These are phyloP conservation scores for Cybosia mesomella DNA, from an alignment of 2,888 invertebrate species.

Conservation along the genomic window DNA sequence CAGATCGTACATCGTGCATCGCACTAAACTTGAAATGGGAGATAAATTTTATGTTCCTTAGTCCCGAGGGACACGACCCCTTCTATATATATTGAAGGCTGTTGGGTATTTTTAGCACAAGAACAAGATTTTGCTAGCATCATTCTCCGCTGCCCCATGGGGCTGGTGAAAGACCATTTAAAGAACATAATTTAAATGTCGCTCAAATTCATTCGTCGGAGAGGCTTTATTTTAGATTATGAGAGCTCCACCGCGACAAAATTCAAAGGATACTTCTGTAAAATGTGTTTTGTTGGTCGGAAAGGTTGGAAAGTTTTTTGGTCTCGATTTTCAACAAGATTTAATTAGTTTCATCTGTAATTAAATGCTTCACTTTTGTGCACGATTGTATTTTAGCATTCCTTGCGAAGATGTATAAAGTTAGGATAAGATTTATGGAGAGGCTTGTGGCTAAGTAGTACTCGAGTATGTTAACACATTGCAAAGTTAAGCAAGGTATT, in stretches of 20 bases:
- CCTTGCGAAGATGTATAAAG: no score
- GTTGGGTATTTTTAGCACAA: conserved; percentile 42
- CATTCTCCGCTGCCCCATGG: conserved; percentile 17
- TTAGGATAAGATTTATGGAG: no score
- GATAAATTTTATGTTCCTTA: conserved; percentile 29
- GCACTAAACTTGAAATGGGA: conserved; percentile 21
- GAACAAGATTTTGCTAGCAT: conserved; percentile 33
- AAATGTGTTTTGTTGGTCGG: background rate
- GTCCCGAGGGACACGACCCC: conserved; percentile 22
- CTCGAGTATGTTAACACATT: no score
- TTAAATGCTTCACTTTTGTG: no score
- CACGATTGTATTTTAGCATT: no score
- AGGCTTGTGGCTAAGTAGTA: no score
- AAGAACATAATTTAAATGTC: background rate
- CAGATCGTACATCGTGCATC: conserved; percentile 1
- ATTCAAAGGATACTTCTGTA: background rate
- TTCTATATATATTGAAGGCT: conserved; percentile 40
- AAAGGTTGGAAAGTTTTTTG: no score
- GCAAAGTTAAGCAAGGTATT: no score
- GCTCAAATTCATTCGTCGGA: background rate
- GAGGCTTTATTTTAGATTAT: background rate
- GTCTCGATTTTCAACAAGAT: no score
- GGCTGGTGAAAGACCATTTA: background rate
- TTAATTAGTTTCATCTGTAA: no score
- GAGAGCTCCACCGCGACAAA: background rate